Conservation (phyloP, 2,888 invertebrate species). For the Lasioglossum oenotherae region DNA sequence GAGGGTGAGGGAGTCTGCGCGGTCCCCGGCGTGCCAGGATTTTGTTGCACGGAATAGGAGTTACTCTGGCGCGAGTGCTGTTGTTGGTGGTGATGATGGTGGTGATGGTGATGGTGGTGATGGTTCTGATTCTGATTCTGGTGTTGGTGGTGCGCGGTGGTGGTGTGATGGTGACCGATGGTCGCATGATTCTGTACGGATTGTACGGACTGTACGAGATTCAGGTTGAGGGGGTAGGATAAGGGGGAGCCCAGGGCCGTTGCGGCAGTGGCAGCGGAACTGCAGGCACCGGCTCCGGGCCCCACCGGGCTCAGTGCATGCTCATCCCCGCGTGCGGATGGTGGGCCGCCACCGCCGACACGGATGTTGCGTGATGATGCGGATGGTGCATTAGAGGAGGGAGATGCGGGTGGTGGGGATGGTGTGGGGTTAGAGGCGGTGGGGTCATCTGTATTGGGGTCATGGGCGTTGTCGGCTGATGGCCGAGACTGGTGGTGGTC, state of each 20-base stretch:
- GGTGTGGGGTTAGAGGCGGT: slow-evolving; percentile 87
- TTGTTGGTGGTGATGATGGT: slow-evolving; percentile 76
- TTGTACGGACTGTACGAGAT: slow-evolving; percentile 72
- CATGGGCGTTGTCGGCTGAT: slow-evolving; percentile 86
- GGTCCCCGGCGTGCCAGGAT: slow-evolving; percentile 81
- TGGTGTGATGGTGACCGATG: slow-evolving; percentile 70
- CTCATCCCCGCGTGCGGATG: slow-evolving; percentile 85
- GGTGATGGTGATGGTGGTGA: slow-evolving; percentile 74
- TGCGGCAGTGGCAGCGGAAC: slow-evolving; percentile 81
- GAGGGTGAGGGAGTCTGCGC: slow-evolving; percentile 83
- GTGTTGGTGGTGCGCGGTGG: slow-evolving; percentile 68
- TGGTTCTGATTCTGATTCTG: slow-evolving; percentile 69
- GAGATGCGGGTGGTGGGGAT: slow-evolving; percentile 87
- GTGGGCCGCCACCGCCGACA: slow-evolving; percentile 78
- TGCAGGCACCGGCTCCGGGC: slow-evolving; percentile 85
- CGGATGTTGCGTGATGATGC: slow-evolving; percentile 84
- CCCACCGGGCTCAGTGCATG: slow-evolving; percentile 92
- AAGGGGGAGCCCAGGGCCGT: slow-evolving; percentile 84
- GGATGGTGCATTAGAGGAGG: slow-evolving; percentile 86
- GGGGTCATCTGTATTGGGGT: slow-evolving; percentile 85
- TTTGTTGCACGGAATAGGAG: slow-evolving; percentile 79
- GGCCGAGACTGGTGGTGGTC: slow-evolving; percentile 78
- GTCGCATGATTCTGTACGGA: slow-evolving; percentile 75
- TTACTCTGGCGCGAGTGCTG: slow-evolving; percentile 77
- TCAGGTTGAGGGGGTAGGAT: slow-evolving; percentile 83